These are phyloP conservation scores for Vidua macroura DNA, from an alignment of 2,113 vertebrate genomes.

Conservation along the genomic window DNA sequence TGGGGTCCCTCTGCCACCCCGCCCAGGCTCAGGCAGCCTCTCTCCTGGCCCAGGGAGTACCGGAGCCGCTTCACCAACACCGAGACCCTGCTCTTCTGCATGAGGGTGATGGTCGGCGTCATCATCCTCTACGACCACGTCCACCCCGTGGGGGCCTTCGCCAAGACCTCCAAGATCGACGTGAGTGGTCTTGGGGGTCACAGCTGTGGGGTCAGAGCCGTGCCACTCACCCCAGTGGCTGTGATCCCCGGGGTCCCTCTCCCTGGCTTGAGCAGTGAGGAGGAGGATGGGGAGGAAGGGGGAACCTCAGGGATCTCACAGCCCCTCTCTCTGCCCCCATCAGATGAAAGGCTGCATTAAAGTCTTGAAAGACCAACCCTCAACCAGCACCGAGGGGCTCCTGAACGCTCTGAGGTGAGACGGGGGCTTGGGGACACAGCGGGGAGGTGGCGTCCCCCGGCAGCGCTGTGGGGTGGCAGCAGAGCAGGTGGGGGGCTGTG, in stretches of 20 bases:
- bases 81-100: constrained; percentile 93
- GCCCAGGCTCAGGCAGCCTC: background rate
- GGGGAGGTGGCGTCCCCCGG: rapidly evolving
- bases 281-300: background rate
- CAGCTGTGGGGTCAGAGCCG: rapidly evolving
- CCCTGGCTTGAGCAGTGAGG: background rate
- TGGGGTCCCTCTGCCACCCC: background rate
- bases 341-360: constrained; percentile 98
- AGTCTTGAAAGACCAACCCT: constrained; percentile 92
- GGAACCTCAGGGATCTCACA: background rate
- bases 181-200: constrained; percentile 63
- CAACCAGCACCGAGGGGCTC: constrained; percentile 91
- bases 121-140: constrained; percentile 95
- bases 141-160: constrained; percentile 90
- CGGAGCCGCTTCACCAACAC: constrained; percentile 92
- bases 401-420: constrained; percentile 88
- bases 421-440: rapidly evolving
- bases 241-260: rapidly evolving
- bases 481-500: background rate
- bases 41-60: constrained; percentile 76
- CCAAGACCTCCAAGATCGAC: constrained; percentile 93
- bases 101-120: constrained; percentile 93
- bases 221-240: rapidly evolving
- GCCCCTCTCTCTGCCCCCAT: background rate
- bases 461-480: background rate